Conservation (phyloP, 2,888 invertebrate genomes). For the Macaria liturata region DNA sequence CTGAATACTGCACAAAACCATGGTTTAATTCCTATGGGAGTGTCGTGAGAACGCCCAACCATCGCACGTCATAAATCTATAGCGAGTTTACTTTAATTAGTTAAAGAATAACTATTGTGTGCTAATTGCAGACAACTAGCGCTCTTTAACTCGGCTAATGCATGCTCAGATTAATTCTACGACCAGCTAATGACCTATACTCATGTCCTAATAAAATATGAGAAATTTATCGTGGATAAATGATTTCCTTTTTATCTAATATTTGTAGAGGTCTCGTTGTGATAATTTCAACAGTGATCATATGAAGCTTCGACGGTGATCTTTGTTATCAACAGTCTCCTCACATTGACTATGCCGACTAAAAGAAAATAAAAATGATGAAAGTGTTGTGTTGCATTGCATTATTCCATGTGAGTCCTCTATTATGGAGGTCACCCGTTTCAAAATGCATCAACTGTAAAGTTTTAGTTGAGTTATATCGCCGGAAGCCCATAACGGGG, state of each 20-base stretch:
- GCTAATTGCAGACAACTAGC: neutral
- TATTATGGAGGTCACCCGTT: constrained; percentile 49
- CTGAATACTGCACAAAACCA: too few species aligned
- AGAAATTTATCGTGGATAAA: too few species aligned
- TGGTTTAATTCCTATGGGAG: neutral
- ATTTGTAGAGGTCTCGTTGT: too few species aligned
- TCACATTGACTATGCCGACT: constrained; percentile 40
- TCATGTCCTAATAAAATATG: too few species aligned
- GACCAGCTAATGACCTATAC: too few species aligned
- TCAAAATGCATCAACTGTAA: constrained; percentile 47
- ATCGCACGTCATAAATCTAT: constrained; percentile 2
- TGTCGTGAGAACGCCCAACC: constrained; percentile 12
- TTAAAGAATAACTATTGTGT: neutral
- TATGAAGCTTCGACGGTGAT: too few species aligned
- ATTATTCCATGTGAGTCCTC: constrained; percentile 59
- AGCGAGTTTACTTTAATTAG: constrained; percentile 2
- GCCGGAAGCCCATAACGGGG: constrained; percentile 74
- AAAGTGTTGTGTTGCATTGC: constrained; percentile 44
- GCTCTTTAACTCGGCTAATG: neutral
- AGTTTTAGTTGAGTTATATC: constrained; percentile 64
- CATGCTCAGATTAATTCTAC: neutral
- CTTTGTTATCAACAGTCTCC: too few species aligned
- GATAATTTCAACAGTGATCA: too few species aligned
- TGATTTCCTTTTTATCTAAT: too few species aligned
- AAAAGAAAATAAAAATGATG: constrained; percentile 42